A percentile compares a stretch with the other conserved stretches of the same genome.
phyloP scores from a whole-genome alignment of 2,797 vertebrate genomes.

The Amblyraja radiata region DNA sequence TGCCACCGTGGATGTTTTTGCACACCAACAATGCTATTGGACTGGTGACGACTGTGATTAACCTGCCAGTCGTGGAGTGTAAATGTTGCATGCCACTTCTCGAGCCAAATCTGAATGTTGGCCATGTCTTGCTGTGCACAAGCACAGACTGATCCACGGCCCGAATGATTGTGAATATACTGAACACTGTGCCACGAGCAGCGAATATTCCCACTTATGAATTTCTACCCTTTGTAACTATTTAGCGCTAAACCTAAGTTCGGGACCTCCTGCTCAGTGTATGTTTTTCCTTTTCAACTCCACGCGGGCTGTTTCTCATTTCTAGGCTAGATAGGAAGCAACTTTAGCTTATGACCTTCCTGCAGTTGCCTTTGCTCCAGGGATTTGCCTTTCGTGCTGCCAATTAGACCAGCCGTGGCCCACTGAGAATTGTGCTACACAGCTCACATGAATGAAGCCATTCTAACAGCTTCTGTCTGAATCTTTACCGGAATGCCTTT shows the following conservation, averaged over 20 bases:
- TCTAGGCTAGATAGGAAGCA: neutral
- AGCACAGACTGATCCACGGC: too few relatives aligned
- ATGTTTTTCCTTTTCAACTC: neutral
- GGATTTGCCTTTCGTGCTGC: neutral
- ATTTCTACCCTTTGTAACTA: neutral
- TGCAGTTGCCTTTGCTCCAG: neutral
- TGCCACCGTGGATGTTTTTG: too few relatives aligned
- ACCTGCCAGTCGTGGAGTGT: too few relatives aligned
- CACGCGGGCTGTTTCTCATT: neutral
- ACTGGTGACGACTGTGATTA: too few relatives aligned
- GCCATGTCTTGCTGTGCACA: too few relatives aligned
- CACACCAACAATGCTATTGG: too few relatives aligned
- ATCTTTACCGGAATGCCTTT: neutral
- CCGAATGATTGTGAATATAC: too few relatives aligned
- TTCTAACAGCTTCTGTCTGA: neutral
- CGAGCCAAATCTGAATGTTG: too few relatives aligned
- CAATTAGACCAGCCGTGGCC: neutral
- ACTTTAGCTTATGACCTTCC: neutral
- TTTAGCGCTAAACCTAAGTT: neutral
- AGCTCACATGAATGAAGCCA: conserved; percentile 25
- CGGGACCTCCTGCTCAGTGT: neutral
- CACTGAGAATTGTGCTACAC: neutral
- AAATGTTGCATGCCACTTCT: too few relatives aligned
- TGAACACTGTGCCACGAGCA: too few relatives aligned
- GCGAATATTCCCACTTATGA: too few relatives aligned